These are phyloP conservation scores for Oplegnathus fasciatus DNA, from an alignment of 2,113 vertebrate genomes.

Conservation along the genomic window DNA sequence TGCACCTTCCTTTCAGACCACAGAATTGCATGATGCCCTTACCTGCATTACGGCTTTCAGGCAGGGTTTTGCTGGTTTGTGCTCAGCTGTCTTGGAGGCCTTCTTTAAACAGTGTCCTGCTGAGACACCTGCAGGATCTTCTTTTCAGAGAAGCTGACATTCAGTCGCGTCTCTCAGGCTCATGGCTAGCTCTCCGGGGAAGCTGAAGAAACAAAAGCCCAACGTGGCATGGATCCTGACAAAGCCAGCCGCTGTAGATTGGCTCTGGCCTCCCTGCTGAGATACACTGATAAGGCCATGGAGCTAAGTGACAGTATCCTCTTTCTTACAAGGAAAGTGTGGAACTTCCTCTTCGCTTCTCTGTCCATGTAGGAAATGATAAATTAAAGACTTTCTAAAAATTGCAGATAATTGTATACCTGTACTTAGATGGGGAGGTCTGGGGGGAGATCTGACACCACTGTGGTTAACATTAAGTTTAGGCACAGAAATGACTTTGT, in stretches of 20 bases:
- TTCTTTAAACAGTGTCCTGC: slow-evolving; percentile 56
- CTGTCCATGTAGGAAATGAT: background rate
- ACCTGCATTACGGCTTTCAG: slow-evolving; percentile 17
- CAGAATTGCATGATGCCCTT: slow-evolving; percentile 21
- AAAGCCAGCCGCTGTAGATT: slow-evolving; percentile 57
- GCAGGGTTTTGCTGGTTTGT: slow-evolving; percentile 46
- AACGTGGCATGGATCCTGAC: slow-evolving; percentile 52
- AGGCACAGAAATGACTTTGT: too few relatives aligned
- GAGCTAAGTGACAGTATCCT: slow-evolving; percentile 52
- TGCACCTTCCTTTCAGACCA: slow-evolving; percentile 18
- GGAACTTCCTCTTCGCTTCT: slow-evolving; percentile 13
- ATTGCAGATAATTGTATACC: background rate
- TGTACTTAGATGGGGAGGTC: too few relatives aligned
- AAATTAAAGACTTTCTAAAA: background rate
- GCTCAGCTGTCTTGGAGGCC: slow-evolving; percentile 39
- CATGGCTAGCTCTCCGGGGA: slow-evolving; percentile 64
- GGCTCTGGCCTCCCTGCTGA: slow-evolving; percentile 59
- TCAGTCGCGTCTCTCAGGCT: slow-evolving; percentile 61
- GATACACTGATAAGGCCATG: slow-evolving; percentile 61
- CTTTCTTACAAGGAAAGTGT: slow-evolving; percentile 16
- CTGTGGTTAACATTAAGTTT: too few relatives aligned
- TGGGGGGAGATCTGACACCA: too few relatives aligned
- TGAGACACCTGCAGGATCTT: slow-evolving; percentile 58
- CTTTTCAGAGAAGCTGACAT: slow-evolving; percentile 64
- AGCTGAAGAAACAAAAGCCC: slow-evolving; percentile 59